Conservation (phyloP, 2,113 vertebrate species). For the Charadrius vociferus region DNA sequence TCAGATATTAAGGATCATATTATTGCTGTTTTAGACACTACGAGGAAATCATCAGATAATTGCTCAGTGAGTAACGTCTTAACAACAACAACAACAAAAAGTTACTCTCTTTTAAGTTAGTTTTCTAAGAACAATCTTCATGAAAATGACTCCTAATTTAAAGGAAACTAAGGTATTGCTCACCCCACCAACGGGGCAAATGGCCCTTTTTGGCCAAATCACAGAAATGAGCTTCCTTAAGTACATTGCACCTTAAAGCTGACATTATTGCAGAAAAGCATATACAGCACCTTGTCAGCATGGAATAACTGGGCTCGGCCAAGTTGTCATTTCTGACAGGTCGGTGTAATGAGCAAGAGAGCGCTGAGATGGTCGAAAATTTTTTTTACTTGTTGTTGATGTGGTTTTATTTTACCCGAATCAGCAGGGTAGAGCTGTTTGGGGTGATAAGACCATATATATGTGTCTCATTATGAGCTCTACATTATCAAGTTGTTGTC, state of each 20-base stretch:
- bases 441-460: conserved; percentile 68
- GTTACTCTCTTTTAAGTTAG: conserved; percentile 8
- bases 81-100: background rate
- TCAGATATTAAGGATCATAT: conserved; percentile 5
- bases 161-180: conserved; percentile 50
- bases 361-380: conserved; percentile 75
- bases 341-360: conserved; percentile 78
- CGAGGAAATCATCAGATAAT: conserved; percentile 16
- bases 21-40: conserved; percentile 8
- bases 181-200: conserved; percentile 51
- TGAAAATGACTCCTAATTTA: conserved; percentile 69
- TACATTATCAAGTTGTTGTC: conserved; percentile 66
- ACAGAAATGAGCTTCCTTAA: conserved; percentile 72
- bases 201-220: conserved; percentile 67
- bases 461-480: conserved; percentile 71
- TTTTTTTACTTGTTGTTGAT: conserved; percentile 21
- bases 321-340: conserved; percentile 83
- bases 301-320: conserved; percentile 76
- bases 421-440: conserved; percentile 78
- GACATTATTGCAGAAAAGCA: conserved; percentile 74
- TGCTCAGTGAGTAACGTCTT: conserved; percentile 32
- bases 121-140: conserved; percentile 60
- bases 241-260: conserved; percentile 72
- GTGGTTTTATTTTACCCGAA: conserved; percentile 4
- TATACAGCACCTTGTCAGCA: conserved; percentile 78